These are phyloP conservation scores for Epinephelus cyanopodus DNA, from an alignment of 2,113 vertebrate species.

Conservation along the genomic window DNA sequence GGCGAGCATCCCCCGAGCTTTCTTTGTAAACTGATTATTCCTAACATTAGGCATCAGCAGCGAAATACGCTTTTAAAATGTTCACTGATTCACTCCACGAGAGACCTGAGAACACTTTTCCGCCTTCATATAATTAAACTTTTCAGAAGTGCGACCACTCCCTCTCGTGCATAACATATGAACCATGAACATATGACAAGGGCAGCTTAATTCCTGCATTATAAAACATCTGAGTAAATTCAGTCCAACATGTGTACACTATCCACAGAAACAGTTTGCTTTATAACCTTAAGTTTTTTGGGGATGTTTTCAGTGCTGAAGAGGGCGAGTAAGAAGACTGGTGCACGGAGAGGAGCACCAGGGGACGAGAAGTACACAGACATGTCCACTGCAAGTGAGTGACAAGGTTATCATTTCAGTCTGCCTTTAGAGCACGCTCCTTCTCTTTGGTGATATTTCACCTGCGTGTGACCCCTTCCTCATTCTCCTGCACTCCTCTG, in stretches of 20 bases:
- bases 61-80: not conserved
- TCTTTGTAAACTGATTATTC: not conserved
- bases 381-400: slow-evolving; percentile 92
- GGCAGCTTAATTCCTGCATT: not conserved
- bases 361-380: slow-evolving; percentile 94
- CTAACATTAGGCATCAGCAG: not conserved
- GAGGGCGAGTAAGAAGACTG: slow-evolving; percentile 96
- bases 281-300: slow-evolving; percentile 4
- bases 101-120: not conserved
- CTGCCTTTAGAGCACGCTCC: slow-evolving; percentile 1
- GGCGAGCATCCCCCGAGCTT: not conserved
- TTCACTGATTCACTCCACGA: not conserved
- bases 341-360: slow-evolving; percentile 91
- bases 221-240: not conserved
- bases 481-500: not conserved
- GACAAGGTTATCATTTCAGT: slow-evolving; percentile 8
- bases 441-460: not conserved
- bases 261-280: not conserved
- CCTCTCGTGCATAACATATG: not conserved
- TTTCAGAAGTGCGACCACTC: not conserved
- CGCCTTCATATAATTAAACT: not conserved
- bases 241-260: not conserved
- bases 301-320: slow-evolving; percentile 88
- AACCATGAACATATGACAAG: not conserved
- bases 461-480: not conserved